Conservation (phyloP, 1,140 invertebrate species). For the Brachionus paranguensis region DNA sequence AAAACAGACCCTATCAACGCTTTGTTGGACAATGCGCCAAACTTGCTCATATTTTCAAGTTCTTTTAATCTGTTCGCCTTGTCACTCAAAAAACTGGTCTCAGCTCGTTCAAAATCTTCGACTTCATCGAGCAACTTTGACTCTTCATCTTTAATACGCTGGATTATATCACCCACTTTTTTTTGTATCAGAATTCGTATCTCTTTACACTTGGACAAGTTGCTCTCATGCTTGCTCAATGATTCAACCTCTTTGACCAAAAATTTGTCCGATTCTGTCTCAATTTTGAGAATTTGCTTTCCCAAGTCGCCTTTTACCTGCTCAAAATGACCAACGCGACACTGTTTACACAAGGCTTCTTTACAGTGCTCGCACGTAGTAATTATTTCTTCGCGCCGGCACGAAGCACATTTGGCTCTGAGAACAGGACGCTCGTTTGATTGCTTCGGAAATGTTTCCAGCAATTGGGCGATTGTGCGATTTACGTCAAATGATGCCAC, state of each 20-base stretch:
- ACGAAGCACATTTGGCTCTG: constrained; percentile 32
- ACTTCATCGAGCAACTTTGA: constrained; percentile 29
- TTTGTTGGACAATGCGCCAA: background rate
- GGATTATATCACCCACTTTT: constrained; percentile 7
- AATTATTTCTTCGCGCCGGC: constrained; percentile 15
- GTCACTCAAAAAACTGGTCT: background rate
- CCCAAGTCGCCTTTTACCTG: background rate
- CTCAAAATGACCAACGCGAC: constrained; percentile 23
- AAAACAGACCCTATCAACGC: background rate
- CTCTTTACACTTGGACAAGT: constrained; percentile 20
- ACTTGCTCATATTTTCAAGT: constrained; percentile 3
- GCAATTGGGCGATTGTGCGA: constrained; percentile 32
- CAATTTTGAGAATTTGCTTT: background rate
- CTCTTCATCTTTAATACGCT: constrained; percentile 28
- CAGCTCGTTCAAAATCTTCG: constrained; percentile 14
- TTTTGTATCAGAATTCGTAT: constrained; percentile 15
- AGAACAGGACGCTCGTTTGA: background rate
- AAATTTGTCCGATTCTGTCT: constrained; percentile 29
- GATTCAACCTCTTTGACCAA: constrained; percentile 31
- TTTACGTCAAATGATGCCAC: constrained; percentile 39
- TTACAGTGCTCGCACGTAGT: constrained; percentile 29
- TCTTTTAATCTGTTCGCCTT: background rate
- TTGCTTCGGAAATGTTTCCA: constrained; percentile 28
- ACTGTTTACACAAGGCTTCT: constrained; percentile 32
- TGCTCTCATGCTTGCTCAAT: constrained; percentile 18